phyloP scores from a whole-genome alignment of 2,797 vertebrate species.

The Sebastes paucispinis region DNA sequence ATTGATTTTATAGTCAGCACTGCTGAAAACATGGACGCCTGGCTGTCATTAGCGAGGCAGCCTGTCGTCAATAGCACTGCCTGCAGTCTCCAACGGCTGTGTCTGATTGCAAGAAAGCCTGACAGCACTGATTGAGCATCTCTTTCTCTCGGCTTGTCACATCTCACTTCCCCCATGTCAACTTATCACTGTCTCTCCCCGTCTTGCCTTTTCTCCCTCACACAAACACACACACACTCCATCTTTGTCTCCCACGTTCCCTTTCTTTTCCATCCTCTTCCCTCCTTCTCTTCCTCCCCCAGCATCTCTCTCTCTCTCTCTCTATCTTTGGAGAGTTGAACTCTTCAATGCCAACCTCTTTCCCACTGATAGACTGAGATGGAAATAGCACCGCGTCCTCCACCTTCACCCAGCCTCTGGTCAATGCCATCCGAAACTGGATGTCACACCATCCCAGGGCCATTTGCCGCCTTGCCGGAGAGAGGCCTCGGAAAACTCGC shows the following conservation, averaged over 20 bases:
- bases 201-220: slow-evolving; percentile 15
- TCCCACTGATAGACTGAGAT: slow-evolving; percentile 59
- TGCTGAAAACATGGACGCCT: slow-evolving; percentile 54
- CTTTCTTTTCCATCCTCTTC: not conserved
- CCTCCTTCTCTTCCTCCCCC: not conserved
- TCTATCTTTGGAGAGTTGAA: slow-evolving; percentile 49
- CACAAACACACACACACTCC: slow-evolving; percentile 33
- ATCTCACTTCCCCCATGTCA: slow-evolving; percentile 71
- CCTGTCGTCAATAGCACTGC: slow-evolving; percentile 49
- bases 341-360: slow-evolving; percentile 51
- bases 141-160: slow-evolving; percentile 66
- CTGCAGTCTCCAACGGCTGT: slow-evolving; percentile 51
- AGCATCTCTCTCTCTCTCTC: slow-evolving; percentile 6
- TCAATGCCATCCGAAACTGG: slow-evolving; percentile 52
- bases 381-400: slow-evolving; percentile 66
- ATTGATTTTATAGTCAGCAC: slow-evolving; percentile 57
- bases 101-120: slow-evolving; percentile 64
- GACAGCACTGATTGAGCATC: slow-evolving; percentile 73
- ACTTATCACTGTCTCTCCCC: slow-evolving; percentile 58
- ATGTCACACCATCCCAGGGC: slow-evolving; percentile 41
- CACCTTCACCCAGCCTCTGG: slow-evolving; percentile 43
- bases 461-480: slow-evolving; percentile 32
- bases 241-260: slow-evolving; percentile 49
- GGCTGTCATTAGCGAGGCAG: slow-evolving; percentile 63
- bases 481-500: slow-evolving; percentile 25